A percentile compares a stretch with the other conserved stretches of the same genome.
These are phyloP conservation scores for Noctua janthina DNA, from an alignment of 2,888 invertebrate genomes.

Conservation along the genomic window DNA sequence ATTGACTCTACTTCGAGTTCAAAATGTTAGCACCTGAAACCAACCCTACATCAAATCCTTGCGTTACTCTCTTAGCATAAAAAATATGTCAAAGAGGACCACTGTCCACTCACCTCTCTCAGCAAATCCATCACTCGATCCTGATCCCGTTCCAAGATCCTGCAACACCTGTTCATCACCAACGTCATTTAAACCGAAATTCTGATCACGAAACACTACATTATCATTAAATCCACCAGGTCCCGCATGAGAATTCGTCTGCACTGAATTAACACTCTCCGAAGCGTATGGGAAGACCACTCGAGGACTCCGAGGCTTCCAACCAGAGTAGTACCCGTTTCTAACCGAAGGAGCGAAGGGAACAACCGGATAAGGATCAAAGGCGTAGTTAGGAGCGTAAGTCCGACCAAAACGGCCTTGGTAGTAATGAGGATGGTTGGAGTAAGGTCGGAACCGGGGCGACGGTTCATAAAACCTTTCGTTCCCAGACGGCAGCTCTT, in stretches of 20 bases:
- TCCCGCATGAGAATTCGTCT: slow-evolving; percentile 86
- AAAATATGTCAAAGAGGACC: background rate
- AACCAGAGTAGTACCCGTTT: slow-evolving; percentile 82
- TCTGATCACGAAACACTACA: slow-evolving; percentile 91
- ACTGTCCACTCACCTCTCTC: slow-evolving; percentile 91
- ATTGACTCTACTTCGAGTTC: background rate
- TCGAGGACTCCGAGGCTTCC: slow-evolving; percentile 87
- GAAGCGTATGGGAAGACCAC: slow-evolving; percentile 88
- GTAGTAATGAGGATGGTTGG: slow-evolving; percentile 78
- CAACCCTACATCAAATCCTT: background rate
- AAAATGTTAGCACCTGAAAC: slow-evolving; percentile 14
- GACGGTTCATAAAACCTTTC: slow-evolving; percentile 84
- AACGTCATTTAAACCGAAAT: slow-evolving; percentile 90
- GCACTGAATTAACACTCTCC: slow-evolving; percentile 82
- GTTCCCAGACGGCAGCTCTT: slow-evolving; percentile 78
- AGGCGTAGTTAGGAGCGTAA: slow-evolving; percentile 83
- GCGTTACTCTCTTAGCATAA: background rate
- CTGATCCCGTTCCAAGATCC: slow-evolving; percentile 90
- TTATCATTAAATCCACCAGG: slow-evolving; percentile 81
- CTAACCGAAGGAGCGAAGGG: slow-evolving; percentile 76
- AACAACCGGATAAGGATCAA: slow-evolving; percentile 77
- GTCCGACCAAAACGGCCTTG: slow-evolving; percentile 82
- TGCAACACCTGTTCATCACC: slow-evolving; percentile 91
- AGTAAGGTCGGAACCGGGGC: slow-evolving; percentile 77
- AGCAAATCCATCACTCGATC: slow-evolving; percentile 88